These are phyloP conservation scores for Mirounga angustirostris DNA, from an alignment of 2,113 vertebrate species.

Conservation along the genomic window DNA sequence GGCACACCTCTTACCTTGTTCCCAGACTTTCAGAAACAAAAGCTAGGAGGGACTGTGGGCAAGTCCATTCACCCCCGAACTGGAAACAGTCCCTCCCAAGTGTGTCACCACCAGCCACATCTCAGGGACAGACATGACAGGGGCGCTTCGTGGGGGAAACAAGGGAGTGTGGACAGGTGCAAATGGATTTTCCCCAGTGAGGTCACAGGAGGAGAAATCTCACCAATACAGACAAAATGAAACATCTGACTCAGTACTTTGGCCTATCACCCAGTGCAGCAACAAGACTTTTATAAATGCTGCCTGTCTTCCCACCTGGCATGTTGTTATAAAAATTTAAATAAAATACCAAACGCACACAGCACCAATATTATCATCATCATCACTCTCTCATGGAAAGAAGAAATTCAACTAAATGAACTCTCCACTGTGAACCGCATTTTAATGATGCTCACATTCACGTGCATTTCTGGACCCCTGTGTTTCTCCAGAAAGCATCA, in stretches of 20 bases:
- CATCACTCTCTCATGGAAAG: constrained; percentile 59
- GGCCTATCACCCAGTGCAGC: constrained; percentile 1
- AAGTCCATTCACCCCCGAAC: background rate
- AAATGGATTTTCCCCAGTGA: constrained; percentile 76
- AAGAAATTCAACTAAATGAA: constrained; percentile 65
- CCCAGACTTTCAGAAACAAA: constrained; percentile 76
- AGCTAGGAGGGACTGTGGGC: background rate
- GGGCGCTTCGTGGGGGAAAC: constrained; percentile 73
- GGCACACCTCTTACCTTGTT: constrained; percentile 77
- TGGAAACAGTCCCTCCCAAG: background rate
- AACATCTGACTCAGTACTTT: background rate
- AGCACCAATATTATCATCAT: constrained; percentile 59
- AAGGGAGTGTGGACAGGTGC: constrained; percentile 63
- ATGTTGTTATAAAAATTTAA: constrained; percentile 24
- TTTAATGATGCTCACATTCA: constrained; percentile 36
- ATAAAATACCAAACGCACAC: constrained; percentile 61
- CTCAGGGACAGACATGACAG: background rate
- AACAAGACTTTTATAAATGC: background rate
- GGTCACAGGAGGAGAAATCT: constrained; percentile 72
- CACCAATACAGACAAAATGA: constrained; percentile 62
- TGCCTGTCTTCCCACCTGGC: constrained; percentile 56
- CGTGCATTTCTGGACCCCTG: background rate
- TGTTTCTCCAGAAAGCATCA: background rate
- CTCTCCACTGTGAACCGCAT: background rate
- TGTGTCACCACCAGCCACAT: rapidly evolving